phyloP scores from a whole-genome alignment of 2,113 vertebrate species.

The Phainopepla nitens region DNA sequence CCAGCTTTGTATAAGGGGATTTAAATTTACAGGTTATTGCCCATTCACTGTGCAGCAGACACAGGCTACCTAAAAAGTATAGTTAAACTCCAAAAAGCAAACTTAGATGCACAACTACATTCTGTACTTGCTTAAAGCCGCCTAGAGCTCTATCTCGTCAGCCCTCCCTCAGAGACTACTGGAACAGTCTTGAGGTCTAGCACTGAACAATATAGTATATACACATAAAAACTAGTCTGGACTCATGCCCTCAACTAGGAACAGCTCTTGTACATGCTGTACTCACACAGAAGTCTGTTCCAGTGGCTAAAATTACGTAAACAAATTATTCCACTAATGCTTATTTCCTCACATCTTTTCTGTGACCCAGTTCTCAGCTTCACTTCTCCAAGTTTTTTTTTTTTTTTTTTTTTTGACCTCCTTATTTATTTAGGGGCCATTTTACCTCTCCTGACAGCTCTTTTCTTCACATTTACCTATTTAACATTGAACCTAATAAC shows the following conservation, averaged over 20 bases:
- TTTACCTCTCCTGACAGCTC: not conserved
- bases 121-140: not conserved
- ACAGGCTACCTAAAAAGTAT: not conserved
- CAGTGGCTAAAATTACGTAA: not conserved
- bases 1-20: not conserved
- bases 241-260: not conserved
- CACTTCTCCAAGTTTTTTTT: not conserved
- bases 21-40: not conserved
- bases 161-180: not conserved
- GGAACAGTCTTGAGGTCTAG: not conserved
- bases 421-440: not conserved
- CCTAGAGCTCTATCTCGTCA: not conserved
- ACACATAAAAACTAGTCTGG: not conserved
- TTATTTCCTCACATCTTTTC: not conserved
- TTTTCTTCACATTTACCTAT: not conserved
- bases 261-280: not conserved
- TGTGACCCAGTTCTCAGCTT: not conserved
- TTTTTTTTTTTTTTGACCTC: not conserved
- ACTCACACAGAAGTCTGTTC: not conserved
- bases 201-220: not conserved
- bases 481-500: not conserved
- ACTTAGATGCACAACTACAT: not conserved
- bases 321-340: not conserved
- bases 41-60: not conserved
- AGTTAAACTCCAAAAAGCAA: not conserved